Conservation (phyloP, 2,888 invertebrate species). For the Taenaris catops region DNA sequence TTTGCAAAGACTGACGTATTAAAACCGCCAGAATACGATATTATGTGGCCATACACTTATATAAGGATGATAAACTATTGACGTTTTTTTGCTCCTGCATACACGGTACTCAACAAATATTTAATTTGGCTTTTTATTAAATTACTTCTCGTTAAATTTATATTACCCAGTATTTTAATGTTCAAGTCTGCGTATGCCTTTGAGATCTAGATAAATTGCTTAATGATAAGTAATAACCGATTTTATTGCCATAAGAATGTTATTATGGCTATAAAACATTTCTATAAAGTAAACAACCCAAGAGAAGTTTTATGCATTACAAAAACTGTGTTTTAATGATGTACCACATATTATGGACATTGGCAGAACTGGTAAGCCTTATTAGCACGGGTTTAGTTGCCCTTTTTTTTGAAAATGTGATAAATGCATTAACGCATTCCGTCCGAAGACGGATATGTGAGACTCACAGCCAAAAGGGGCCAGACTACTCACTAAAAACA, state of each 20-base stretch:
- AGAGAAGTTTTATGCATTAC: too few relatives aligned
- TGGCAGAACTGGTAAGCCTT: too few relatives aligned
- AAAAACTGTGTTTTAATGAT: too few relatives aligned
- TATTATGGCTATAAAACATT: slow-evolving; percentile 7
- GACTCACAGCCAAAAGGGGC: too few relatives aligned
- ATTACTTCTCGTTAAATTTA: slow-evolving; percentile 6
- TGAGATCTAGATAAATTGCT: slow-evolving; percentile 12
- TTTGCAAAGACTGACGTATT: too few relatives aligned
- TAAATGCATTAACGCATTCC: too few relatives aligned
- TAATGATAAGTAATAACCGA: slow-evolving; percentile 11
- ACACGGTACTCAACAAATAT: slow-evolving; percentile 8
- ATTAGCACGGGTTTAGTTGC: too few relatives aligned
- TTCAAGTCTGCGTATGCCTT: slow-evolving; percentile 3
- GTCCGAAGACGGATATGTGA: too few relatives aligned
- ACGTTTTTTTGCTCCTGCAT: slow-evolving; percentile 17
- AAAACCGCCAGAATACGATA: not conserved
- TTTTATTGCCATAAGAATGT: slow-evolving; percentile 7
- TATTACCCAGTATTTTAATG: slow-evolving; percentile 10
- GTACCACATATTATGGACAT: too few relatives aligned
- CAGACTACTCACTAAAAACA: too few relatives aligned
- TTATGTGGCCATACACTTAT: slow-evolving; percentile 1
- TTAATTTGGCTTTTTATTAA: not conserved
- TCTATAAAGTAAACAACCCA: too few relatives aligned
- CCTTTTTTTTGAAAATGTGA: too few relatives aligned
- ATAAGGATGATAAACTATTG: slow-evolving; percentile 4